phyloP scores from a whole-genome alignment of 1,140 invertebrate genomes.

The Dendroctonus ponderosae region DNA sequence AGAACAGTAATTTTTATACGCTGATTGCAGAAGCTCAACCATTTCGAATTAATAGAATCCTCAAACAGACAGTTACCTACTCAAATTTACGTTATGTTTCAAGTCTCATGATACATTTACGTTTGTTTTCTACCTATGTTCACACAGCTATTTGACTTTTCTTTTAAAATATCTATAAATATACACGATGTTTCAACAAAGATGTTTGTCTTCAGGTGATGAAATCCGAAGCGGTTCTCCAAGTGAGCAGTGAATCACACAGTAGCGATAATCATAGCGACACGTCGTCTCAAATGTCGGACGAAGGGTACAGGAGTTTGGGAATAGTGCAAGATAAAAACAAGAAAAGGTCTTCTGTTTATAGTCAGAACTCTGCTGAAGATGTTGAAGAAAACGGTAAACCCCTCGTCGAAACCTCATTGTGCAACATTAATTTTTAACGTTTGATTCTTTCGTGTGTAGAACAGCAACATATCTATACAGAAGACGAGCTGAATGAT shows the following conservation, averaged over 20 bases:
- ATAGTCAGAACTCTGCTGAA: constrained; percentile 65
- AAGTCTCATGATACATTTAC: too few species aligned
- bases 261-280: constrained; percentile 64
- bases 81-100: background rate
- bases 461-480: constrained; percentile 48
- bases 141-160: too few species aligned
- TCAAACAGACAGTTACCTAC: background rate
- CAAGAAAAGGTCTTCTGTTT: constrained; percentile 62
- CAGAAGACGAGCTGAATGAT: constrained; percentile 64
- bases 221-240: constrained; percentile 44
- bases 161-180: background rate
- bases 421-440: constrained; percentile 6
- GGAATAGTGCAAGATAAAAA: constrained; percentile 62
- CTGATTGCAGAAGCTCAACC: too few species aligned
- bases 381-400: constrained; percentile 67
- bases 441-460: background rate
- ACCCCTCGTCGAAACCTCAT: constrained; percentile 30
- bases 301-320: constrained; percentile 81
- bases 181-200: background rate
- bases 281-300: constrained; percentile 82
- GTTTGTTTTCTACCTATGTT: too few species aligned
- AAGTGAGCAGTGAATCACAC: constrained; percentile 37
- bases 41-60: background rate
- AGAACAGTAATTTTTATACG: too few species aligned
- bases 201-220: constrained; percentile 28